These are phyloP conservation scores for Calyptommatus sinebrachiatus DNA, from an alignment of 2,113 vertebrate genomes.

Conservation along the genomic window DNA sequence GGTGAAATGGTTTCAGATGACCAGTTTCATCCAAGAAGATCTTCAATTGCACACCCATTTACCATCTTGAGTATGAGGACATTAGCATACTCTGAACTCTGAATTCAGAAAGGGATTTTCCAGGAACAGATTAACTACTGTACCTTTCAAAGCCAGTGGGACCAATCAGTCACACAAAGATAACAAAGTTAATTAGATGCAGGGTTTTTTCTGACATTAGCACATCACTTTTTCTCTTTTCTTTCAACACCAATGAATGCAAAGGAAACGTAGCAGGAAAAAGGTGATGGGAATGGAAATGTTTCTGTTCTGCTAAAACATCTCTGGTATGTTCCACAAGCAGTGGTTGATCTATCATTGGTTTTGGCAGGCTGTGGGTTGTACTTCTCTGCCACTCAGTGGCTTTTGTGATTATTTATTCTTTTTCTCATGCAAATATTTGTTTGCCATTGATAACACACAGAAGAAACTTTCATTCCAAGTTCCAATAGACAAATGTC, in stretches of 20 bases:
- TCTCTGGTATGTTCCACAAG: neutral
- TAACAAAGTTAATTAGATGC: neutral
- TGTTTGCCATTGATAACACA: slow-evolving; percentile 35
- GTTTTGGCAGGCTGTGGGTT: neutral
- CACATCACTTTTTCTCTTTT: neutral
- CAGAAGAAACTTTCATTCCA: slow-evolving; percentile 11
- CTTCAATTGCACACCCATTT: no score
- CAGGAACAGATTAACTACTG: no score
- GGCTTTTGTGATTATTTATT: slow-evolving; percentile 51
- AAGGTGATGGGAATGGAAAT: neutral
- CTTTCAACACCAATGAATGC: neutral
- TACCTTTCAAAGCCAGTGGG: no score
- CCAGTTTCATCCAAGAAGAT: no score
- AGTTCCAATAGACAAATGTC: slow-evolving; percentile 44
- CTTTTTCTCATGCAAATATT: slow-evolving; percentile 39
- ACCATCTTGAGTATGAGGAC: no score
- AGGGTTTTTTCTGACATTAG: neutral
- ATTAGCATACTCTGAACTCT: no score
- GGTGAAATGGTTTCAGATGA: no score
- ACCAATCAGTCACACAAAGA: neutral
- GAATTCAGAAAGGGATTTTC: no score
- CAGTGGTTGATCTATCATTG: slow-evolving; percentile 10
- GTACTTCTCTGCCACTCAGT: slow-evolving; percentile 41
- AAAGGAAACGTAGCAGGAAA: neutral
- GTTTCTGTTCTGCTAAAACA: neutral